Conservation (phyloP, 1,140 invertebrate genomes). For the Drosophila kikkawai region DNA sequence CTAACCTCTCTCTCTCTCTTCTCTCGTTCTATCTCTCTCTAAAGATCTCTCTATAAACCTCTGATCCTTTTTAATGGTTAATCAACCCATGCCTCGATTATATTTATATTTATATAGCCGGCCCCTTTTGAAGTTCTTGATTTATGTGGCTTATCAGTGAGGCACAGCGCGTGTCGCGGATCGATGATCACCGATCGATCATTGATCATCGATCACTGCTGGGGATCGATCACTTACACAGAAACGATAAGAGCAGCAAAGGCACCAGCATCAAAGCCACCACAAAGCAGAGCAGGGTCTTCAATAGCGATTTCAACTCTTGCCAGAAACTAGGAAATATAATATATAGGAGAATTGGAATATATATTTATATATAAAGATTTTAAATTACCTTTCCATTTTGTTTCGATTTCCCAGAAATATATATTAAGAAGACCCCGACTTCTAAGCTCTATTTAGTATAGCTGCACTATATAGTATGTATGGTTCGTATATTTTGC, state of each 20-base stretch:
- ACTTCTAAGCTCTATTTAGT: constrained; percentile 30
- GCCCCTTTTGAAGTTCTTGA: constrained; percentile 53
- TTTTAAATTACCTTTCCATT: constrained; percentile 59
- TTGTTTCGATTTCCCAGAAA: constrained; percentile 2
- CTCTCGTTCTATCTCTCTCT: background rate
- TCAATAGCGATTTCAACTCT: constrained; percentile 71
- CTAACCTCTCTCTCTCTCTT: background rate
- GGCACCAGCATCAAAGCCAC: constrained; percentile 75
- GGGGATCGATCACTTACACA: constrained; percentile 74
- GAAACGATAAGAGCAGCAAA: constrained; percentile 70
- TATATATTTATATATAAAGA: background rate
- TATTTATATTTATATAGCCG: constrained; percentile 69
- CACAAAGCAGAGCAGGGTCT: constrained; percentile 73
- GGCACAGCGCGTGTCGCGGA: constrained; percentile 39
- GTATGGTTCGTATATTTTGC: constrained; percentile 1
- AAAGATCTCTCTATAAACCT: background rate
- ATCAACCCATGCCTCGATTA: constrained; percentile 62
- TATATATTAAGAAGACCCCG: background rate
- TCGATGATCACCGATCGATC: constrained; percentile 27
- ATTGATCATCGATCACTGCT: constrained; percentile 34
- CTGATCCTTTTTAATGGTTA: constrained; percentile 72
- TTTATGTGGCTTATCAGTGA: constrained; percentile 54
- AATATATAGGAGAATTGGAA: background rate
- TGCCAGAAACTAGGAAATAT: constrained; percentile 58
- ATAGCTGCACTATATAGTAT: constrained; percentile 50